These are phyloP conservation scores for Dicrostonyx torquatus DNA, from an alignment of 2,797 vertebrate species.

Conservation along the genomic window DNA sequence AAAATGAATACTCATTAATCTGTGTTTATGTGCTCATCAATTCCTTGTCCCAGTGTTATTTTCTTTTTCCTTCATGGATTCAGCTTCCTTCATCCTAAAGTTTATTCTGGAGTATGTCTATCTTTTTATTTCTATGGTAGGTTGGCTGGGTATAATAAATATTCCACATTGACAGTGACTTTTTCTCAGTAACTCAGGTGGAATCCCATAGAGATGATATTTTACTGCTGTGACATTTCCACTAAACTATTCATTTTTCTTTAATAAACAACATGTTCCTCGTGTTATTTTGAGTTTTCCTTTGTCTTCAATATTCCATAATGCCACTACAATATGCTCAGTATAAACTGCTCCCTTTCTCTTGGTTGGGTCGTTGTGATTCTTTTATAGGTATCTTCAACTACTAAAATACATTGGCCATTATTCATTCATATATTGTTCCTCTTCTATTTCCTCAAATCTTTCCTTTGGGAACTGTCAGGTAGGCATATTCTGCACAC, in stretches of 20 bases:
- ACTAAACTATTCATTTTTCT: neutral
- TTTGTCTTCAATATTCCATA: neutral
- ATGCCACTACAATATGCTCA: neutral
- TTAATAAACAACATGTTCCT: neutral
- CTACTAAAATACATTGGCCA: neutral
- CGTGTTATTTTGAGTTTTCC: neutral
- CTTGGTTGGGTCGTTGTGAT: neutral
- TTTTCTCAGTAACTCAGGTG: neutral
- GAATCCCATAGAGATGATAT: neutral
- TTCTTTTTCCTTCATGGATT: neutral
- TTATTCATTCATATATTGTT: neutral
- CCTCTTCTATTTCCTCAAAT: neutral
- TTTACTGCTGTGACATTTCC: neutral
- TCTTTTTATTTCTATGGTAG: slow-evolving; percentile 13
- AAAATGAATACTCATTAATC: neutral
- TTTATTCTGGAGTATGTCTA: neutral
- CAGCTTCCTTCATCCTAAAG: slow-evolving; percentile 14
- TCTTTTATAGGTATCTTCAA: neutral
- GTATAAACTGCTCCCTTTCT: neutral
- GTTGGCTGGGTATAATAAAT: slow-evolving; percentile 3
- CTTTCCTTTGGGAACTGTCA: slow-evolving; percentile 8
- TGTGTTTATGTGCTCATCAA: neutral
- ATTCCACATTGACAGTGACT: neutral
- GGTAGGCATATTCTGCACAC: neutral
- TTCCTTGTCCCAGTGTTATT: neutral